Evolutionary conservation across 2,113 vertebrate genomes (phyloP).

Genomic region (Vidua chalybeata): DNA sequence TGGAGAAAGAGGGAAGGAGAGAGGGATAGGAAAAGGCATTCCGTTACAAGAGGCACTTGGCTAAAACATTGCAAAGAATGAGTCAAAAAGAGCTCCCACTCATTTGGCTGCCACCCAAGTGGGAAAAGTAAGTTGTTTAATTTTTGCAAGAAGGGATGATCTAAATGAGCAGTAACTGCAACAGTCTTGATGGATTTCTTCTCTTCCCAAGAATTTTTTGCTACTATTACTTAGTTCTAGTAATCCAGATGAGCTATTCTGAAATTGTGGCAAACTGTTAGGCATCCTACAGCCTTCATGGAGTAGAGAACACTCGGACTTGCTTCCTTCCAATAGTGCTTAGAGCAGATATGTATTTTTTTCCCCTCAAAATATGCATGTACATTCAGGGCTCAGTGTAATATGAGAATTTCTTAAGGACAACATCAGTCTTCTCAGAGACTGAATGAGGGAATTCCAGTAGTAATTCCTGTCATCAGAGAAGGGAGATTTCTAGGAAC

Average conservation of each 20-base stretch:
- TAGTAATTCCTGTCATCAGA: neutral
- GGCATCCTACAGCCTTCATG: neutral
- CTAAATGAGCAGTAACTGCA: neutral
- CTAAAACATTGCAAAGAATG: neutral
- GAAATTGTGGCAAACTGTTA: neutral
- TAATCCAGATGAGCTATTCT: neutral
- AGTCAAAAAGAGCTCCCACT: neutral
- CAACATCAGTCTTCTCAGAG: neutral
- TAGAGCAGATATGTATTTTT: neutral
- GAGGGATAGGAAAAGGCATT: neutral
- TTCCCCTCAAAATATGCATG: accelerated
- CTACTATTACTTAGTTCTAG: neutral
- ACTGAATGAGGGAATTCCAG: neutral
- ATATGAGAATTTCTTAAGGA: neutral
- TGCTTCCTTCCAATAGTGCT: neutral
- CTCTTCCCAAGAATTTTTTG: neutral
- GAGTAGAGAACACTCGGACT: neutral
- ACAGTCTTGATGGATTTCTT: neutral
- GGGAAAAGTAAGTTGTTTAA: neutral
- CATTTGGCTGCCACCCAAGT: neutral
- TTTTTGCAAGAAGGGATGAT: neutral
- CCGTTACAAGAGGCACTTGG: neutral
- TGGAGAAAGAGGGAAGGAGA: neutral
- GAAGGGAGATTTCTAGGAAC: slow-evolving; percentile 6
- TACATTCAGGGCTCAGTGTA: neutral